Evolutionary conservation across 1,140 invertebrate species (phyloP), one percentile per base, ranked within the genome.

Genomic region (Saxidomus purpurata): DNA sequence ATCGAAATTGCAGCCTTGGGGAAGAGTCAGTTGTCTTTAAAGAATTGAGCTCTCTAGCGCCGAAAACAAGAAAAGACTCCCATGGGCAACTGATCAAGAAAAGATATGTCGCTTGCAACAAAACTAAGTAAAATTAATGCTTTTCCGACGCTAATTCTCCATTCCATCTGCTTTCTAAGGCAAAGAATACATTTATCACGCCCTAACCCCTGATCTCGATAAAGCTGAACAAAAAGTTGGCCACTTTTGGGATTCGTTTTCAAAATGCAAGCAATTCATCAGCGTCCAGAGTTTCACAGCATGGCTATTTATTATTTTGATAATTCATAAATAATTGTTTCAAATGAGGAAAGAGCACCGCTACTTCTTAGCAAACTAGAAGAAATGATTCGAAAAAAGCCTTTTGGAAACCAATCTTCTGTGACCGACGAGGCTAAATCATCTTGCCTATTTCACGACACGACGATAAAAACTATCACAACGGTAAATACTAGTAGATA

Each of bases 61-160:
- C 15, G 38, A 61, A 88, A 47, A 67, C 76, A 49, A 67, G 40
- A 76, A 77, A 47, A 67, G 76, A 43, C 38, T 88, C 77, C 77
- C 74, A 52, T 43, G 28, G 86, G 86, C 47, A 28, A 31, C 40
- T 69, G 86, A 81, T 81, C 38, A 67, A 63, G 43, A 80, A 81
- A 34, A 69, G 86, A 81, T 80, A 88, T 49, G 74, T 67, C 85
- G 74, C 28, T 43, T 25, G 47, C 63, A n/a, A 43, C 38, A 71
- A 43, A 88, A 81, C 86, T 88, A 81, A 88, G 77, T 81, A 88
- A 88, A 88, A 88, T 88, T 88, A 88, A 88, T 88, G 86, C 59
- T 31, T 88, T 88, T 71, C 77, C 22, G 55, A 81, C 61, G 55
- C 86, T 88, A 81, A 81, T 88, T 88, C 86, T 15, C 36, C 40